Percentiles rank a stretch among this genome's conserved stretches.
Evolutionary conservation across 2,113 vertebrate species (phyloP).

Genomic region (Scolopax mira): DNA sequence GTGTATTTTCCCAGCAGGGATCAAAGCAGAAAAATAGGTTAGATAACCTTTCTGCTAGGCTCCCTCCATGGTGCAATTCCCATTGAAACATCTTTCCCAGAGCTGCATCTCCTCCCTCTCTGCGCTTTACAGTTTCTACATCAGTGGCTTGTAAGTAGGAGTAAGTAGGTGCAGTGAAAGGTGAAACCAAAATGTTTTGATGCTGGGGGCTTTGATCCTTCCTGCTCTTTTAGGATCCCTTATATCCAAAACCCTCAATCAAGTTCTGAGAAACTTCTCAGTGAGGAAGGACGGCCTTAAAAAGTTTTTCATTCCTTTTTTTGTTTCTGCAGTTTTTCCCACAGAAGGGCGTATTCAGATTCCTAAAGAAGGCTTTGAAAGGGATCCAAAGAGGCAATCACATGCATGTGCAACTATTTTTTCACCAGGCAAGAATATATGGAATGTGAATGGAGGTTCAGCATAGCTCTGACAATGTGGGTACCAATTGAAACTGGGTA

Average conservation of each 20-base stretch:
- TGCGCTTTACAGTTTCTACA: neutral
- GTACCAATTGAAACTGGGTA: constrained; percentile 6
- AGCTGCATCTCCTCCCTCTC: neutral
- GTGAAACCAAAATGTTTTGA: constrained; percentile 53
- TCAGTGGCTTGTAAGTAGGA: constrained; percentile 5
- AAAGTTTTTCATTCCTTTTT: constrained; percentile 30
- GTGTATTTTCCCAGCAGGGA: neutral
- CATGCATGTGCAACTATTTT: constrained; percentile 63
- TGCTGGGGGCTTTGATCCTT: constrained; percentile 23
- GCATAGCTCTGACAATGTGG: neutral
- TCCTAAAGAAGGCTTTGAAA: constrained; percentile 63
- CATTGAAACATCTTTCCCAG: constrained; percentile 17
- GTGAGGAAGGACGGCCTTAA: constrained; percentile 4
- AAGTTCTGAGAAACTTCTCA: constrained; percentile 48
- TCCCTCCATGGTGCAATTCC: neutral
- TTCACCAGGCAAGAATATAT: constrained; percentile 51
- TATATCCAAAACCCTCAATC: constrained; percentile 17
- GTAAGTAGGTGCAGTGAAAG: constrained; percentile 14
- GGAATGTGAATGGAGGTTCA: constrained; percentile 52
- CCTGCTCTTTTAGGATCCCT: constrained; percentile 5
- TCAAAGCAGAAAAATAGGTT: constrained; percentile 15
- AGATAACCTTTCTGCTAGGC: constrained; percentile 5
- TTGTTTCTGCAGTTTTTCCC: constrained; percentile 52
- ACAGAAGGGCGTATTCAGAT: constrained; percentile 62
- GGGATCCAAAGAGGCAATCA: constrained; percentile 55